Conservation (phyloP, 1,140 invertebrate species). For the Sinonovacula constricta region DNA sequence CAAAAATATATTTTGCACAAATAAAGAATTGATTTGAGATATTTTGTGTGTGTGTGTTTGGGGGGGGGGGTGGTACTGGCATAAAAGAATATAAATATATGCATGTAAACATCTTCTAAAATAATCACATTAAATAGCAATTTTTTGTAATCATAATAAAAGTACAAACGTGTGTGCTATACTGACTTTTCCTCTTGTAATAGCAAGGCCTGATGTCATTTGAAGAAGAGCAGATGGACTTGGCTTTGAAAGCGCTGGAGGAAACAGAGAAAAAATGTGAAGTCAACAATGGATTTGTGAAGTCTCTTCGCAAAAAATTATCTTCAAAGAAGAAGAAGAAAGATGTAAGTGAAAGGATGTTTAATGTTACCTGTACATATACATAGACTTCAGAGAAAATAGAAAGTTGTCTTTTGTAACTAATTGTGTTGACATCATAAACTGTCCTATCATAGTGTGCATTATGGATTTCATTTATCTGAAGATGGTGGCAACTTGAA, state of each 20-base stretch:
- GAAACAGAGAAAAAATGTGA: constrained; percentile 84
- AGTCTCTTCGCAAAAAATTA: constrained; percentile 69
- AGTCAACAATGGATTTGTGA: constrained; percentile 65
- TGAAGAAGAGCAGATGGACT: constrained; percentile 84
- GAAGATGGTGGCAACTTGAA: too few relatives aligned
- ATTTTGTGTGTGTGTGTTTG: constrained; percentile 80
- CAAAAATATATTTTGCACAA: too few relatives aligned
- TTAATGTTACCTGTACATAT: too few relatives aligned
- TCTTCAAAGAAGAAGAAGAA: constrained; percentile 69
- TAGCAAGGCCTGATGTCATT: constrained; percentile 87
- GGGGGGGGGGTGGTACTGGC: constrained; percentile 83
- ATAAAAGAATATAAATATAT: neutral
- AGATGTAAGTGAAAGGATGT: constrained; percentile 54
- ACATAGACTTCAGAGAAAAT: too few relatives aligned
- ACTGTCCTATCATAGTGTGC: too few relatives aligned
- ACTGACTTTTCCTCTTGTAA: constrained; percentile 36
- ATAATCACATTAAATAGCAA: neutral
- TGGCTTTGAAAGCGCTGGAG: constrained; percentile 82
- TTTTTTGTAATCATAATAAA: neutral
- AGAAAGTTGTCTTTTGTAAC: too few relatives aligned
- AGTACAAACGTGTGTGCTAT: neutral
- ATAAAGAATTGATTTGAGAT: constrained; percentile 57
- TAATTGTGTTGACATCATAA: too few relatives aligned
- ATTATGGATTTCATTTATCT: too few relatives aligned
- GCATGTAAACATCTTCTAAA: neutral